Conservation (phyloP, 2,797 vertebrate species). For the Chelon auratus region DNA sequence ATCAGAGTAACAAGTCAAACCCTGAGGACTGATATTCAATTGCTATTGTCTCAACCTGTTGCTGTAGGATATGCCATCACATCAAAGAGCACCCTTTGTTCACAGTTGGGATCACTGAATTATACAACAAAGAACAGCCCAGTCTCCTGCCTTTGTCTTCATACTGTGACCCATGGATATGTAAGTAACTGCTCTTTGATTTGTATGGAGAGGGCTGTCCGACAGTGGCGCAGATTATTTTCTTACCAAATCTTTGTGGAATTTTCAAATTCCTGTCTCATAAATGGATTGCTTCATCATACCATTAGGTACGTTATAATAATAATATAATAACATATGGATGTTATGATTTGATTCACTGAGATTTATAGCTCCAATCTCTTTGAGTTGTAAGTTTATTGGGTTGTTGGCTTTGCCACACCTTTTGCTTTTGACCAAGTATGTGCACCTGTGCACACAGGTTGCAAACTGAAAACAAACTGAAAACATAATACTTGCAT, state of each 20-base stretch:
- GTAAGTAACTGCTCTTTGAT: constrained; percentile 6
- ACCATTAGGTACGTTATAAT: too few species aligned
- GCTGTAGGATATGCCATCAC: constrained; percentile 38
- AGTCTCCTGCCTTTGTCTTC: constrained; percentile 33
- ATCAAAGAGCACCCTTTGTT: constrained; percentile 48
- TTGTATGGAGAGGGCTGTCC: neutral
- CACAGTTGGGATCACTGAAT: constrained; percentile 47
- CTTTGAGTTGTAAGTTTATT: too few species aligned
- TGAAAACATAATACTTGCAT: too few species aligned
- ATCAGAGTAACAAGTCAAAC: constrained; percentile 31
- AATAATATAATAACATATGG: too few species aligned
- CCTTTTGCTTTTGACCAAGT: too few species aligned
- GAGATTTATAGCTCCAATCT: too few species aligned
- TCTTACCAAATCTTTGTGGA: neutral
- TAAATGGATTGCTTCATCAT: neutral
- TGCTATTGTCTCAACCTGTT: constrained; percentile 38
- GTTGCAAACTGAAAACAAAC: too few species aligned
- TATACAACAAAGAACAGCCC: constrained; percentile 56
- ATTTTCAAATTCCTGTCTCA: neutral
- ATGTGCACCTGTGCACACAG: too few species aligned
- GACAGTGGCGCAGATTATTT: neutral
- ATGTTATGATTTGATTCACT: too few species aligned
- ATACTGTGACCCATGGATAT: constrained; percentile 16
- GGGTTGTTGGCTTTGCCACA: too few species aligned
- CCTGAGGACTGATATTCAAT: constrained; percentile 28